phyloP scores from a whole-genome alignment of 2,888 invertebrate species.

The Ernsta delagoae region DNA sequence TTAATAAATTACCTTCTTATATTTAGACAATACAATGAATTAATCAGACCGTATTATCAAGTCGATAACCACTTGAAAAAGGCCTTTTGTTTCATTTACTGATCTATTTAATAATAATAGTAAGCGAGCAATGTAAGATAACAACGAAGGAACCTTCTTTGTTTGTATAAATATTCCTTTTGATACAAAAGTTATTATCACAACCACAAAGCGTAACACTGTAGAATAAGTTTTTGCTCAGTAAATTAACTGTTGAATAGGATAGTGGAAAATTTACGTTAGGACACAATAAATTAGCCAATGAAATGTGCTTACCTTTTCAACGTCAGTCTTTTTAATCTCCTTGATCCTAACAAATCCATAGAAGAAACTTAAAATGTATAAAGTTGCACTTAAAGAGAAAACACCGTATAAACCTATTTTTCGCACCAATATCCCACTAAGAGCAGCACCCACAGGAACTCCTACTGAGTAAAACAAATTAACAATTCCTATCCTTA shows the following conservation, averaged over 20 bases:
- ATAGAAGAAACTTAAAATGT: slow-evolving; percentile 90
- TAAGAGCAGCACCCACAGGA: slow-evolving; percentile 94
- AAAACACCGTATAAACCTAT: slow-evolving; percentile 94
- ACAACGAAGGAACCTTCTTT: slow-evolving; percentile 23
- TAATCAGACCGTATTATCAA: slow-evolving; percentile 13
- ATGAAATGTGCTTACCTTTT: slow-evolving; percentile 60
- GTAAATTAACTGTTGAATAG: neutral
- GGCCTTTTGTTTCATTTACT: slow-evolving; percentile 57
- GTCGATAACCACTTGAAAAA: neutral
- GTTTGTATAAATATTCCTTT: slow-evolving; percentile 22
- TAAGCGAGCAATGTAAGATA: slow-evolving; percentile 28
- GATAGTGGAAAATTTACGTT: slow-evolving; percentile 6
- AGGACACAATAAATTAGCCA: neutral
- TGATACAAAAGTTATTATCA: slow-evolving; percentile 17
- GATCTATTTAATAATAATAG: slow-evolving; percentile 52
- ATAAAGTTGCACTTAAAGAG: slow-evolving; percentile 89
- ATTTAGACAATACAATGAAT: slow-evolving; percentile 12
- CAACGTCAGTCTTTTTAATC: slow-evolving; percentile 73
- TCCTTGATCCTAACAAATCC: slow-evolving; percentile 90
- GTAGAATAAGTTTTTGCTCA: slow-evolving; percentile 10
- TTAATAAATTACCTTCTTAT: slow-evolving; percentile 1
- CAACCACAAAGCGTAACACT: slow-evolving; percentile 18
- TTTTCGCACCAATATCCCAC: slow-evolving; percentile 90
- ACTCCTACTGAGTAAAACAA: slow-evolving; percentile 95
- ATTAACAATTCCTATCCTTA: slow-evolving; percentile 94